A percentile compares a stretch with the other conserved stretches of the same genome.
These are phyloP conservation scores for Iguana delicatissima DNA, from an alignment of 2,797 vertebrate genomes.

Conservation along the genomic window DNA sequence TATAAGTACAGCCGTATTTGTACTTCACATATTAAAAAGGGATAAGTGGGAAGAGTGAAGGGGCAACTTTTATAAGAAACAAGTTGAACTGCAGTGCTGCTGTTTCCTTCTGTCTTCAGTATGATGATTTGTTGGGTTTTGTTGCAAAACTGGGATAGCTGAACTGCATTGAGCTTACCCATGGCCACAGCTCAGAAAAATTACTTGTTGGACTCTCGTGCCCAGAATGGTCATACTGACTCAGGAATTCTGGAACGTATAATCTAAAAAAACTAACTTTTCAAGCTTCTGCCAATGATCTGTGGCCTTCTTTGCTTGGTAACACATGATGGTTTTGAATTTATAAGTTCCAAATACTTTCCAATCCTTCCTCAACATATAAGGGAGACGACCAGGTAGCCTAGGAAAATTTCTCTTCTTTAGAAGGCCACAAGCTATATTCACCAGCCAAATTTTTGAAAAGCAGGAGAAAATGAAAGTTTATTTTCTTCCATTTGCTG, in stretches of 20 bases:
- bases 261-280: too few relatives aligned
- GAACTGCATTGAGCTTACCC: background rate
- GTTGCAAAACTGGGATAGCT: background rate
- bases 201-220: too few relatives aligned
- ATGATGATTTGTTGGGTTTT: background rate
- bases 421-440: background rate
- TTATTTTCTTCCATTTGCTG: background rate
- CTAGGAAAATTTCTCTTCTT: background rate
- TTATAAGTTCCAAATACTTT: background rate
- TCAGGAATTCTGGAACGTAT: too few relatives aligned
- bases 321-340: background rate
- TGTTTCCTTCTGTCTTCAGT: background rate
- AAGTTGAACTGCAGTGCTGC: background rate
- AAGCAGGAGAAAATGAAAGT: background rate
- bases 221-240: too few relatives aligned
- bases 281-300: background rate
- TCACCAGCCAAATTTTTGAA: background rate
- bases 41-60: background rate
- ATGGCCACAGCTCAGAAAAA: background rate
- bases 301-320: background rate
- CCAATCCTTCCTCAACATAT: background rate
- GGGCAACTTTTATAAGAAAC: too few relatives aligned
- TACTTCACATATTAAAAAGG: background rate
- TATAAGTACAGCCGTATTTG: background rate
- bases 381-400: background rate